These are phyloP conservation scores for Polia nebulosa DNA, from an alignment of 2,888 invertebrate genomes.

Conservation along the genomic window DNA sequence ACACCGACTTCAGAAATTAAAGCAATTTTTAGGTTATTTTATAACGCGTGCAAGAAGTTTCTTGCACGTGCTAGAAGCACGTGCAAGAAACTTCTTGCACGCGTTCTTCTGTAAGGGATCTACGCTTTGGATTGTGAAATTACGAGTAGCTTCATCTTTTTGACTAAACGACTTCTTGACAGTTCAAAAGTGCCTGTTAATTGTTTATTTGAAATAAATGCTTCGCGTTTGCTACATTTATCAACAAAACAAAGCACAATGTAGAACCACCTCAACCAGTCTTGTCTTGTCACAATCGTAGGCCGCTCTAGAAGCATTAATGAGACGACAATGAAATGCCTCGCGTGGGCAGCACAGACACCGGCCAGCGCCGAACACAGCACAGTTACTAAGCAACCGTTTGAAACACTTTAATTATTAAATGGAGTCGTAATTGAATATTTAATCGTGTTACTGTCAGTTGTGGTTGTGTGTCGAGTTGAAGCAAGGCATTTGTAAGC, in stretches of 20 bases:
- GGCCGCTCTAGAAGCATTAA: slow-evolving; percentile 59
- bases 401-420: slow-evolving; percentile 46
- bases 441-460: slow-evolving; percentile 35
- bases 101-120: too few species aligned
- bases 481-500: not conserved
- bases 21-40: too few species aligned
- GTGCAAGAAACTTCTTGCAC: too few species aligned
- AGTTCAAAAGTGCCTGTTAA: too few species aligned
- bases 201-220: too few species aligned
- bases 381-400: slow-evolving; percentile 21
- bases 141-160: too few species aligned
- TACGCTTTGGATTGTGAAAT: too few species aligned
- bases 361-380: not conserved
- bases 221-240: too few species aligned
- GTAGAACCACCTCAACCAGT: slow-evolving; percentile 35
- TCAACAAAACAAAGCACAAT: slow-evolving; percentile 13
- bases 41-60: too few species aligned
- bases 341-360: slow-evolving; percentile 3
- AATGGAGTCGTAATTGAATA: slow-evolving; percentile 43
- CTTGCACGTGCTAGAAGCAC: too few species aligned
- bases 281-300: slow-evolving; percentile 33
- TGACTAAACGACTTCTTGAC: too few species aligned
- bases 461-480: not conserved
- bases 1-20: too few species aligned
- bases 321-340: slow-evolving; percentile 62